Evolutionary conservation across 2,797 vertebrate species (phyloP), one percentile per base, ranked within the genome.

Genomic region (Lateolabrax maculatus): DNA sequence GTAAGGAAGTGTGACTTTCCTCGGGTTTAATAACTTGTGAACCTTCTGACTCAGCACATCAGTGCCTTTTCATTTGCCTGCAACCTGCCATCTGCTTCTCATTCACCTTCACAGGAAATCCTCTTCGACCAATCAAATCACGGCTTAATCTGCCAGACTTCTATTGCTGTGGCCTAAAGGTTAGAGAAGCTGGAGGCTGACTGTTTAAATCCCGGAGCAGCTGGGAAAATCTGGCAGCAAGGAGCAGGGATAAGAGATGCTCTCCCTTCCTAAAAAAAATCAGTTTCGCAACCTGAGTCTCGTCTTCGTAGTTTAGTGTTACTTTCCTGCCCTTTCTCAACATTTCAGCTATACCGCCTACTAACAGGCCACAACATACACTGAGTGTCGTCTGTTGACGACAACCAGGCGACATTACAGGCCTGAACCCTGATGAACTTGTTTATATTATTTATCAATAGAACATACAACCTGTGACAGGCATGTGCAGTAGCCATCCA

Each of bases 21-120:
- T 89, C 84, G 53, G 60, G 15, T 88, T 86, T 90, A 88, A 85
- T 79, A 86, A 84, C 79, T 77, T 39, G 36, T 86, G 83, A 92
- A 87, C 80, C 52, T 68, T 79, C 84, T 85, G 87, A 90, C 88
- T 92, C 87, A 77, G 83, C 84, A 79, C 80, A 79, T 84, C 41
- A 0, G 60, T 37, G 77, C 73, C 84, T 84, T 84, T 80, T 87
- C 84, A 81, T 80, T 87, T 88, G 80, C 76, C 71, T 21, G 57
- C 77, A 58, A 80, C 63, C 79, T 65, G 68, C 85, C 92, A 93
- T 91, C 91, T 93, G 92, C 89, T 91, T 91, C 81, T 90, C 87
- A 88, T 93, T 90, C 90, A 81, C 86, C 77, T 68, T 82, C 9
- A 6, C 81, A 90, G 91, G 87, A 91, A 91, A 88, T 91, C 85